These are phyloP conservation scores for Invenusta paracnida DNA, from an alignment of 2,888 invertebrate species.

Conservation along the genomic window DNA sequence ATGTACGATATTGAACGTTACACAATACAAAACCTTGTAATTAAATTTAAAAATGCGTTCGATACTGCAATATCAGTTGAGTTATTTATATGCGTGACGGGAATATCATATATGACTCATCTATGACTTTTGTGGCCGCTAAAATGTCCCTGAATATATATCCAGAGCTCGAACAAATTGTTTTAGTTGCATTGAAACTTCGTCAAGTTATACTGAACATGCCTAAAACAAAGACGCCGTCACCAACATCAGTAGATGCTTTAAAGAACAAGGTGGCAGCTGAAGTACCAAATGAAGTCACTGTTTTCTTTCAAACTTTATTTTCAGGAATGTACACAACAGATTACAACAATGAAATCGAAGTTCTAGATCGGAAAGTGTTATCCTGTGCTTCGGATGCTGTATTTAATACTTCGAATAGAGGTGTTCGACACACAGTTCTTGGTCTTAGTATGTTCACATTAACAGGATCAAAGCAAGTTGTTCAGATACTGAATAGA, in stretches of 20 bases:
- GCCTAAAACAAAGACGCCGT: neutral
- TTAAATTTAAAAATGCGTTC: too few species aligned
- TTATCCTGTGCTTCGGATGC: neutral
- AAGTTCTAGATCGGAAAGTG: neutral
- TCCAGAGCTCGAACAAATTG: neutral
- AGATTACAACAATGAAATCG: neutral
- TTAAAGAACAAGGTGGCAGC: neutral
- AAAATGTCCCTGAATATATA: neutral
- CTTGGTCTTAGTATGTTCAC: neutral
- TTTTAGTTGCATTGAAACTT: neutral
- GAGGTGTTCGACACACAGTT: neutral
- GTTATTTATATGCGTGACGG: too few species aligned
- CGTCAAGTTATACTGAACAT: too few species aligned
- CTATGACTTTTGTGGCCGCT: neutral
- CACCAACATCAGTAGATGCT: neutral
- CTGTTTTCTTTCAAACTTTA: too few species aligned
- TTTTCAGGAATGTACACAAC: too few species aligned
- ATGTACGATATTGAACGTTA: too few species aligned
- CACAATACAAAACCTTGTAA: too few species aligned
- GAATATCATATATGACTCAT: neutral
- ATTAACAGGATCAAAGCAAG: slow-evolving; percentile 18
- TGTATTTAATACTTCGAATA: neutral
- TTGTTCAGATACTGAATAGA: neutral
- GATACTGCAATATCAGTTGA: too few species aligned
- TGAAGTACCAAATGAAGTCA: too few species aligned